A percentile compares a stretch with the other conserved stretches of the same genome.
Evolutionary conservation across 2,797 vertebrate species (phyloP).

Genomic region (Melopsittacus undulatus): DNA sequence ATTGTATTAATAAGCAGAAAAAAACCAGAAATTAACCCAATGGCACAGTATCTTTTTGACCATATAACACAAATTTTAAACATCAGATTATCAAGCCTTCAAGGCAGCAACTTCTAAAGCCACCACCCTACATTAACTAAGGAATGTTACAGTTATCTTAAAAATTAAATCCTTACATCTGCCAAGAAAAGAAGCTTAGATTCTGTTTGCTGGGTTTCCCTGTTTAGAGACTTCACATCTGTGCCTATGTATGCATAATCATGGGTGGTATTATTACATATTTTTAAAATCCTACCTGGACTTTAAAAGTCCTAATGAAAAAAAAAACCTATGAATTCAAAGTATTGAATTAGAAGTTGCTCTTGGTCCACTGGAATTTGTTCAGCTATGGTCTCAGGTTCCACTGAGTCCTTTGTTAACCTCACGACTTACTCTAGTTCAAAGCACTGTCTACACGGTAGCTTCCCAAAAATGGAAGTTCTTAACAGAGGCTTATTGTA

Average conservation of each 20-base stretch:
- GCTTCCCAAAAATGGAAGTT: not conserved
- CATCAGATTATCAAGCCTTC: not conserved
- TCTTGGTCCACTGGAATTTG: not conserved
- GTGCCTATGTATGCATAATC: not conserved
- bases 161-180: not conserved
- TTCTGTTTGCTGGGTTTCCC: not conserved
- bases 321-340: not conserved
- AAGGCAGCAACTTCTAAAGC: not conserved
- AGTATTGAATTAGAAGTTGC: not conserved
- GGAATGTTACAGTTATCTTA: not conserved
- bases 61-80: not conserved
- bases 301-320: not conserved
- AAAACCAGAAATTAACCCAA: not conserved
- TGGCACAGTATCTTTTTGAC: not conserved
- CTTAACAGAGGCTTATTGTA: slow-evolving; percentile 8
- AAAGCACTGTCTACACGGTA: not conserved
- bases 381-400: not conserved
- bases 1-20: not conserved
- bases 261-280: not conserved
- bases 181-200: not conserved
- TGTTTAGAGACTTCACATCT: not conserved
- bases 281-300: slow-evolving; percentile 4
- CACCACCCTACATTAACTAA: not conserved
- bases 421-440: not conserved
- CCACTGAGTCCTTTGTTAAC: not conserved